Base-by-base conservation (phyloP, 2,888 invertebrate genomes). In the Morpho helenor region DNA sequence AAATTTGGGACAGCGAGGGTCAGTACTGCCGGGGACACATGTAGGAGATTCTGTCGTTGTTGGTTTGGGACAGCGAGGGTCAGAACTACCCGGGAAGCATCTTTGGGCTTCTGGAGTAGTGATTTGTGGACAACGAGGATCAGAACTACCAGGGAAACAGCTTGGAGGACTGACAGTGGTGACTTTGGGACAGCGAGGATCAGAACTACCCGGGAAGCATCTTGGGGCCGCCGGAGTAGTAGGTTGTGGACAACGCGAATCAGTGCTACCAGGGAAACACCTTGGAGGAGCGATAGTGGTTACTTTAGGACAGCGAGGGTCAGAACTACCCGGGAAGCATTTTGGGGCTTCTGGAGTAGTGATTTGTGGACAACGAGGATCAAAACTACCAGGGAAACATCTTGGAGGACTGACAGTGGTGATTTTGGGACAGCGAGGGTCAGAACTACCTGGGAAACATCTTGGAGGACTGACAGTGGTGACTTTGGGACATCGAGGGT, bases 241-340 rank as follows among this genome's bases (percentile, higher is more conserved):
- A 16, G 16, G 77, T 62, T 66, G 65, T 0, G 80, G 80, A 54
- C 84, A 84, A 8, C 78, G 66, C 0, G 84, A 79, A 65, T 90
- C 84, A 0, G 22, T 69, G 0, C 79, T 74, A 0, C 87, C 87
- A 0, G 87, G 84, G 58, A 70, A 85, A 44, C 89, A 76, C 10
- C 60, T 66, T 2, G 75, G 74, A 7, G 76, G 70, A 2, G 56
- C 68, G 16, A 16, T 16, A 16, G 16, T 16, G 16, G 16, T 16
- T 16, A 16, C 16, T 16, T 16, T 16, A 16, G 73, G 69, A 50
- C 71, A 72, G 7, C 69, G 65, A 7, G 67, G 55, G 57, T 68
- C 64, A 49, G 52, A 50, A 56, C 65, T 66, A 16, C 70, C 66
- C 42, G 73, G 71, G 42, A 57, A 69, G 10, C 75, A 68, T 44